phyloP scores from a whole-genome alignment of 2,113 vertebrate genomes.

The Eubucco bourcierii region DNA sequence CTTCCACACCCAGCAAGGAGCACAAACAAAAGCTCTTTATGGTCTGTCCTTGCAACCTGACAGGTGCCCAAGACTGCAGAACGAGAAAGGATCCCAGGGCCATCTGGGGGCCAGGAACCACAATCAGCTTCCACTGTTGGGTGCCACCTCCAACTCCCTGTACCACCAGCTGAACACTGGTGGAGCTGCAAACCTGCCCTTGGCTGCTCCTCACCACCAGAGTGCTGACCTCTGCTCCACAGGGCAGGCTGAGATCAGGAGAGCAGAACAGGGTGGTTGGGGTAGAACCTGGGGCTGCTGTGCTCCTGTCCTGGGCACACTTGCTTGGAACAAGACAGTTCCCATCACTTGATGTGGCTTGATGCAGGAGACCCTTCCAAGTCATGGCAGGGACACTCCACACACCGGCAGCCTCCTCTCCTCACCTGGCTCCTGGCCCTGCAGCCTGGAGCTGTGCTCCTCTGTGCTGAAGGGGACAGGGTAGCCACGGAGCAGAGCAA shows the following conservation, averaged over 20 bases:
- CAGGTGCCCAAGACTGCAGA: background rate
- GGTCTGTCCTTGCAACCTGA: background rate
- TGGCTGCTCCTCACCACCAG: no score
- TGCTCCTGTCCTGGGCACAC: background rate
- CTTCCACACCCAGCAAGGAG: accelerated
- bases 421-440: background rate
- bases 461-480: background rate
- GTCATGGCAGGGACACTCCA: accelerated
- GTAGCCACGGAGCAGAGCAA: no score
- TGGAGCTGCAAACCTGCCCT: background rate
- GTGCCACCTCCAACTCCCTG: background rate
- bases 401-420: background rate
- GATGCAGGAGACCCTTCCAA: background rate
- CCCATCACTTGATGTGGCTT: accelerated
- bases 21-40: background rate
- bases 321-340: background rate
- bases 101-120: background rate
- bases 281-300: background rate
- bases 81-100: background rate
- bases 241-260: background rate
- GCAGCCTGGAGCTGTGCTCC: accelerated
- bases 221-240: no score
- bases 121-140: background rate
- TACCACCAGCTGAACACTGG: background rate
- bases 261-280: background rate